Base-by-base conservation (phyloP, 2,113 vertebrate species). In the Lasiurus borealis region DNA sequence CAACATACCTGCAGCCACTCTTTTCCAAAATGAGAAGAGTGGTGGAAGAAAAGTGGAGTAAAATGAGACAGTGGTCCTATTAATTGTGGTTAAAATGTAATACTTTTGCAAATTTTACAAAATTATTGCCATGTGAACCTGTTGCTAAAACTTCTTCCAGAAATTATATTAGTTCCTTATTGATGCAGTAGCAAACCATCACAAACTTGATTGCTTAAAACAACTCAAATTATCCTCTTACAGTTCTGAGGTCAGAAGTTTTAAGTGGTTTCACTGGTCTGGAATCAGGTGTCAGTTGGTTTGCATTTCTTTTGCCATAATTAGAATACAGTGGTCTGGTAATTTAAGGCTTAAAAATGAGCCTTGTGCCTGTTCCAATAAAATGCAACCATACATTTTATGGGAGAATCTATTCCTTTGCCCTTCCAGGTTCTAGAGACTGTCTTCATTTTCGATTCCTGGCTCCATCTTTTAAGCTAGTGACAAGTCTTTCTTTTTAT, bases 91-190 rank as follows among this genome's bases (percentile, higher is more conserved):
- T 85, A 96, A 91, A 68, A 64, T 85, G 54, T 71, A 89, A 40
- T 75, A n/a, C 40, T 91, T 88, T 85, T 89, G 40, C 34, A 76
- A 87, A 62, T 27, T 57, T 94, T 93, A 86, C 14, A 52, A 83
- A 92, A 69, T 92, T 2, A 52, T 78, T 90, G 50, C 52, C 12
- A 46, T 62, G 15, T 68, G 1, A 91, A 75, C 14, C 4, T 25
- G 80, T 71, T 78, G 54, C 31, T 83, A 48, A 92, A 94, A 72
- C 23, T 18, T 78, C 59, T 89, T 66, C 54, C 57, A 68, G 82
- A 71, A 40, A 40, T 88, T 93, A 3, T 83, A 68, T 92, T 89
- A 66, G 48, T 87, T 92, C 90, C 27, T 14, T 44, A 4, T 52
- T 64, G n/a, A 25, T 90, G n/a, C 7, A n/a, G 64, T 59, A 73